Conservation (phyloP, 2,797 vertebrate species). For the Rousettus madagascariensis region DNA sequence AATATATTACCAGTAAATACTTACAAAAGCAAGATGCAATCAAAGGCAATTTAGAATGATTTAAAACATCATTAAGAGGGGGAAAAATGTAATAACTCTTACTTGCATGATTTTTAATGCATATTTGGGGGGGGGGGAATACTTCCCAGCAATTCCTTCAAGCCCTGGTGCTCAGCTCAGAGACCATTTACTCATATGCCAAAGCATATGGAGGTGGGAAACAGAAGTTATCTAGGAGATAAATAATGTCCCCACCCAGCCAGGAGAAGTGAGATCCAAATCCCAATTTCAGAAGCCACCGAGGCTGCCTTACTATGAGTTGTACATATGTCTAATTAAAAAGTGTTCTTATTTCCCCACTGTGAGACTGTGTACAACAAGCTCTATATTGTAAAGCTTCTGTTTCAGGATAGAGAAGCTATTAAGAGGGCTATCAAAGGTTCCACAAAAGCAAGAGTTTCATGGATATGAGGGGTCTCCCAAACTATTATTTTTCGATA, state of each 20-base stretch:
- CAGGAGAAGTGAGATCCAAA: background rate
- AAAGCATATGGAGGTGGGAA: background rate
- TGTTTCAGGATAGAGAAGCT: background rate
- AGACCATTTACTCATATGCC: background rate
- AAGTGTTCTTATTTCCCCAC: background rate
- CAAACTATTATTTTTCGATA: constrained; percentile 37
- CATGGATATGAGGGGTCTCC: background rate
- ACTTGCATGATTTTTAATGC: background rate
- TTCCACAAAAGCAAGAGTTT: constrained; percentile 36
- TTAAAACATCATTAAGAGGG: constrained; percentile 1
- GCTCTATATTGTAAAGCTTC: constrained; percentile 28
- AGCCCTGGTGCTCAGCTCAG: background rate
- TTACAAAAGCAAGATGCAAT: background rate
- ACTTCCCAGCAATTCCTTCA: background rate
- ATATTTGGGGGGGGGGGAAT: background rate
- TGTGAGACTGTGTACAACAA: background rate
- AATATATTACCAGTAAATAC: background rate
- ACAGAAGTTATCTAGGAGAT: background rate
- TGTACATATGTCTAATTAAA: constrained; percentile 2
- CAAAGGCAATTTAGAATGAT: background rate
- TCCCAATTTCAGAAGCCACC: background rate
- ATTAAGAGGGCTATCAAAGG: constrained; percentile 27
- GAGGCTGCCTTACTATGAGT: background rate
- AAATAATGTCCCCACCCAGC: background rate
- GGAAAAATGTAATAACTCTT: background rate